Evolutionary conservation across 2,797 vertebrate genomes (phyloP), one percentile per base, ranked within the genome.

Genomic region (Cuniculus paca): DNA sequence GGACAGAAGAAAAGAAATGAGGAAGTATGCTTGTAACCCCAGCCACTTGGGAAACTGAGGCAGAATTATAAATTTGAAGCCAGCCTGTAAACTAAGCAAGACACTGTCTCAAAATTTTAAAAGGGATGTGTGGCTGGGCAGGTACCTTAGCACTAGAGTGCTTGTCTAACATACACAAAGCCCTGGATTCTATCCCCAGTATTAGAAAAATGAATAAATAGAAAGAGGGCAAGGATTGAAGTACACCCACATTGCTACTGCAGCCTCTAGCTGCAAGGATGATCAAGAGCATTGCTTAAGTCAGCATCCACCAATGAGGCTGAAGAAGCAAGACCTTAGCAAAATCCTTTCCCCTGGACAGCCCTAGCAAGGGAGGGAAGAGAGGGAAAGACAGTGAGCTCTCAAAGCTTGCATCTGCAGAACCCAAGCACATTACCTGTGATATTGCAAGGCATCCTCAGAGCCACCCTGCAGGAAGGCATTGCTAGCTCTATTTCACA

Each of bases 301-400:
- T 5, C 48, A 50, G 48, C 19, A 14, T 31, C 39, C 24, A n/a
- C 16, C 39, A 42, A 17, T 20, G 20, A 70, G 12, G 48, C 52
- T 34, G 13, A 68, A 68, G 86, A 54, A 68, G 63, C 0, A 4
- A 22, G 36, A 74, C 17, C 2, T 80, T 0, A 4, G 36, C 60
- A 81, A 70, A 42, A 10, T 0, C 2, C 14, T 31, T 48, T 39
- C 31, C 13, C 10, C 39, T 4, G 34, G 68, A 14, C 0, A 0
- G 34, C 42, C 2, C 48, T 28, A 4, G 34, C 14, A 3, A 2
- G 17, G 14, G 16, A 2, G 22, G 34, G 9, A 28, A 58, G 34
- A 74, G 39, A 65, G 16, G 2, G 70, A 52, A 60, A 39, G 68
- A 61, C 11, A 2, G 2, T 2, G n/a, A 39, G 13, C 83, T 56